phyloP scores from a whole-genome alignment of 1,140 invertebrate genomes.

The Chironomus striatipennis region DNA sequence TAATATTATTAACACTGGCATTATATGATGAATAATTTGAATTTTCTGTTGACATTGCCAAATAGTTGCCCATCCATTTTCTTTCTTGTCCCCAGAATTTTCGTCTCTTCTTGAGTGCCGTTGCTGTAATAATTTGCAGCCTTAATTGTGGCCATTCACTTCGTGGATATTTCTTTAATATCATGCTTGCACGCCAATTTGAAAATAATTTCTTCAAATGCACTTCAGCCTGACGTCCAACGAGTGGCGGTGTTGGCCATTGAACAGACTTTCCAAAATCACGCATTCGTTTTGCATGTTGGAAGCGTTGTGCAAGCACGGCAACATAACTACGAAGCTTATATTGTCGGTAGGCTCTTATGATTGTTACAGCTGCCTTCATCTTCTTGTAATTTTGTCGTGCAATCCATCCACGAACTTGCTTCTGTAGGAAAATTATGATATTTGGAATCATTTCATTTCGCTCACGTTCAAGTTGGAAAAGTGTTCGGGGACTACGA shows the following conservation, averaged over 20 bases:
- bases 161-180: constrained; percentile 68
- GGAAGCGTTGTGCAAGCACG: constrained; percentile 55
- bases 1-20: constrained; percentile 57
- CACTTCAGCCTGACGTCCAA: constrained; percentile 47
- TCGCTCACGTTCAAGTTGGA: constrained; percentile 73
- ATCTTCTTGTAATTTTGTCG: constrained; percentile 72
- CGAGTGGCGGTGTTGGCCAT: constrained; percentile 73
- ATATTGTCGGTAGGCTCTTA: constrained; percentile 75
- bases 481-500: constrained; percentile 73
- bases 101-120: constrained; percentile 64
- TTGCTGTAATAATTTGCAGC: constrained; percentile 68
- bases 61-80: constrained; percentile 88
- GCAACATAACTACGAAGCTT: constrained; percentile 73
- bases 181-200: constrained; percentile 81
- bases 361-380: constrained; percentile 74
- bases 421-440: constrained; percentile 87
- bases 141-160: constrained; percentile 82
- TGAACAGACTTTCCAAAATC: constrained; percentile 70
- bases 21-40: constrained; percentile 59
- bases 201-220: constrained; percentile 46
- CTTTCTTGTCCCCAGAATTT: constrained; percentile 72
- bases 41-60: constrained; percentile 70
- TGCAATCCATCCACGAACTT: constrained; percentile 78
- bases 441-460: constrained; percentile 80
- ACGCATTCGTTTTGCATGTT: constrained; percentile 46